These are phyloP conservation scores for Limenitis arthemis DNA, from an alignment of 2,888 invertebrate genomes.

Conservation along the genomic window DNA sequence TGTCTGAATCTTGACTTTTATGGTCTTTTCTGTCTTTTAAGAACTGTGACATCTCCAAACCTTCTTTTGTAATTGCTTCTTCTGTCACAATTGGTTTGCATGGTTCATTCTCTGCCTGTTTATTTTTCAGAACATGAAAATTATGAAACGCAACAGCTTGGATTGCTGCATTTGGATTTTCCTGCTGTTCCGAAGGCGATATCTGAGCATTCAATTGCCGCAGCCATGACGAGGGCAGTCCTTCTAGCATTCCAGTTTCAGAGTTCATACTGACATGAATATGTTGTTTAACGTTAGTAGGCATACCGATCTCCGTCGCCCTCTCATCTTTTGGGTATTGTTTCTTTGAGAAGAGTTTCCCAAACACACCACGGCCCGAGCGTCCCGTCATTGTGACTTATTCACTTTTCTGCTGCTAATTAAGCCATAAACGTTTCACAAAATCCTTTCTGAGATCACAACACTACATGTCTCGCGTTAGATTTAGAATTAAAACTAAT, in stretches of 20 bases:
- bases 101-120: constrained; percentile 78
- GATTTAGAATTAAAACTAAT: constrained; percentile 39
- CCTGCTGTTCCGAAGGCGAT: constrained; percentile 87
- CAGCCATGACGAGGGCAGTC: constrained; percentile 88
- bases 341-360: constrained; percentile 65
- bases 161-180: constrained; percentile 91
- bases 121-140: constrained; percentile 84
- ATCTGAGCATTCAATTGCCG: constrained; percentile 86
- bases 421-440: constrained; percentile 30
- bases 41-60: constrained; percentile 85
- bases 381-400: constrained; percentile 62
- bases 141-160: constrained; percentile 94
- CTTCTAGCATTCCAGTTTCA: constrained; percentile 86
- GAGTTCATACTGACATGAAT: constrained; percentile 91
- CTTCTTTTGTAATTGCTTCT: constrained; percentile 85
- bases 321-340: constrained; percentile 60
- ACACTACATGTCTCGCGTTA: constrained; percentile 48
- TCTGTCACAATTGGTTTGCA: constrained; percentile 89
- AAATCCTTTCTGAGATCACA: constrained; percentile 37
- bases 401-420: constrained; percentile 29
- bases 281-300: constrained; percentile 88
- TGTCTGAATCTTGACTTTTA: constrained; percentile 74
- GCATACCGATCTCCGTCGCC: constrained; percentile 82
- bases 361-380: constrained; percentile 62
- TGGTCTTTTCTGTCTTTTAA: constrained; percentile 81